Conservation (phyloP, 2,797 vertebrate species). For the Eulemur mongoz region DNA sequence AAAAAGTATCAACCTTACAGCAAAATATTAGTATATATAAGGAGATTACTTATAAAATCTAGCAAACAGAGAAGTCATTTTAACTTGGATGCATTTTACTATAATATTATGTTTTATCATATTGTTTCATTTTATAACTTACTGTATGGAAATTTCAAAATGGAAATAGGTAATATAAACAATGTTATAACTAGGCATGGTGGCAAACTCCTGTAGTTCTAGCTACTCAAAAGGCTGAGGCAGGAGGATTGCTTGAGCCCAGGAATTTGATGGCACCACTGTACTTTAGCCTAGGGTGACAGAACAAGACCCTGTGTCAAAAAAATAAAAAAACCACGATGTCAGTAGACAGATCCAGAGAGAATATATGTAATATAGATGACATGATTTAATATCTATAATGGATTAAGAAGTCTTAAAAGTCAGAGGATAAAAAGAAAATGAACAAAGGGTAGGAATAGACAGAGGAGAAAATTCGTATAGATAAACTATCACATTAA, state of each 20-base stretch:
- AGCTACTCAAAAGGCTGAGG: too few relatives aligned
- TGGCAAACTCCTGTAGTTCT: too few relatives aligned
- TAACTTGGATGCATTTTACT: background rate
- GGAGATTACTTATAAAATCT: background rate
- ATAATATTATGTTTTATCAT: background rate
- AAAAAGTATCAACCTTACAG: background rate
- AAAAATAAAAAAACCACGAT: background rate
- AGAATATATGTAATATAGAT: background rate
- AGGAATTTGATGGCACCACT: background rate
- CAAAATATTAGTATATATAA: background rate
- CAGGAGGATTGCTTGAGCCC: background rate
- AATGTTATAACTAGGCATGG: too few relatives aligned
- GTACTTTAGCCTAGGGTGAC: background rate
- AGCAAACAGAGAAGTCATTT: slow-evolving; percentile 25
- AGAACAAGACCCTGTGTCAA: too few relatives aligned
- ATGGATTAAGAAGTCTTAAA: background rate
- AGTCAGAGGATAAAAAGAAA: background rate
- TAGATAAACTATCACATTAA: background rate
- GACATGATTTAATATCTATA: background rate
- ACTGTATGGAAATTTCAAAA: background rate
- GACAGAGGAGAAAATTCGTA: background rate
- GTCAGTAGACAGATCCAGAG: background rate
- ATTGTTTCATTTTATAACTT: background rate
- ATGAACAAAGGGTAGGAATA: background rate
- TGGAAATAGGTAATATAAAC: background rate